phyloP scores from a whole-genome alignment of 2,113 vertebrate genomes.

The Tetrao urogallus region DNA sequence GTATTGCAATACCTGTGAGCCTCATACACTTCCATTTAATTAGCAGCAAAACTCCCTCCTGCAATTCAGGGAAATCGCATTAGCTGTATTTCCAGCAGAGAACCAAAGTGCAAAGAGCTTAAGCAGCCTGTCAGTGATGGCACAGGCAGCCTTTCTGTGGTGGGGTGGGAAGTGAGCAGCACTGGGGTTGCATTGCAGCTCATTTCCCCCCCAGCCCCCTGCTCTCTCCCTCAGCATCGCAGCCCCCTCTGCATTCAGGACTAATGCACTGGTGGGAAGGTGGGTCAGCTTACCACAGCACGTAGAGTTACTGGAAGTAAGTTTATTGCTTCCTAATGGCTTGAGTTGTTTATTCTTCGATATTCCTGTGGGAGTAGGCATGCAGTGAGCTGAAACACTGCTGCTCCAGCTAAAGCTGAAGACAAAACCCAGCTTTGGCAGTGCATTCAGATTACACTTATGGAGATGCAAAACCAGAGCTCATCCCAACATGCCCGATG shows the following conservation, averaged over 20 bases:
- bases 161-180: neutral
- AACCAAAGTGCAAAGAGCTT: neutral
- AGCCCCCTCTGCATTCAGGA: neutral
- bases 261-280: neutral
- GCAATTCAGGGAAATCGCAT: neutral
- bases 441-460: neutral
- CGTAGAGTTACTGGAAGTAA: neutral
- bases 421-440: neutral
- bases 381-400: neutral
- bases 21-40: neutral
- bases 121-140: neutral
- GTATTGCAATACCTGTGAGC: neutral
- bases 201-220: neutral
- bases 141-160: neutral
- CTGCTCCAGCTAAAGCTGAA: neutral
- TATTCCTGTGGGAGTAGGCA: neutral
- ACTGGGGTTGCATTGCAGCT: neutral
- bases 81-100: neutral
- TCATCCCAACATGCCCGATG: neutral
- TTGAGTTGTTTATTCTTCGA: neutral
- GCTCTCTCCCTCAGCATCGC: neutral
- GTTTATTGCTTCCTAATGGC: neutral
- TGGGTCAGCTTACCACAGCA: accelerated
- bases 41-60: neutral
- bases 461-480: neutral